Conservation (phyloP, 2,113 vertebrate species). For the Australoheros scitulus region DNA sequence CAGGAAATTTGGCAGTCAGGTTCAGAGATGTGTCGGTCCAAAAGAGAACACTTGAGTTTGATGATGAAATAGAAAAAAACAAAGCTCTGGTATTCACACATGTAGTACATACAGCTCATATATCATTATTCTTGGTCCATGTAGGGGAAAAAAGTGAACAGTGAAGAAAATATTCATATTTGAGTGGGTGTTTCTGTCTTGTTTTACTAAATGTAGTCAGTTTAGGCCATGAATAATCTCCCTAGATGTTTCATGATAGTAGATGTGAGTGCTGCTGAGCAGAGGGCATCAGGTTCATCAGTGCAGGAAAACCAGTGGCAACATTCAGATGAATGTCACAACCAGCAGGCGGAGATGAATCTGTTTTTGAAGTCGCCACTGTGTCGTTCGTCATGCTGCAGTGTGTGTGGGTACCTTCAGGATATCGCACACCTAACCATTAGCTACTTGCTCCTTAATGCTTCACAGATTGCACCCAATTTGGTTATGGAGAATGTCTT, state of each 20-base stretch:
- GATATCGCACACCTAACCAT: conserved; percentile 40
- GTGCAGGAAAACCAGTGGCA: conserved; percentile 51
- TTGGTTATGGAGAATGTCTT: conserved; percentile 36
- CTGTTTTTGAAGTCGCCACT: conserved; percentile 50
- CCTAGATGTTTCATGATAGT: conserved; percentile 43
- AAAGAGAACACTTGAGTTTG: conserved; percentile 8
- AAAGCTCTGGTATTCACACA: conserved; percentile 10
- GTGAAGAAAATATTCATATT: conserved; percentile 30
- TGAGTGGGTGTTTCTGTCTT: conserved; percentile 5
- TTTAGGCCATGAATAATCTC: conserved; percentile 45
- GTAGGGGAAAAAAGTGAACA: neutral
- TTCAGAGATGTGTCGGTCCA: conserved; percentile 41
- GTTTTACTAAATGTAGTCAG: conserved; percentile 28
- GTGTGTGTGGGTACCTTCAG: conserved; percentile 7
- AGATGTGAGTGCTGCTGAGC: conserved; percentile 35
- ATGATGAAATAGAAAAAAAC: neutral
- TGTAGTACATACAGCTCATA: neutral
- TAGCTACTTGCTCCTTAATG: conserved; percentile 34
- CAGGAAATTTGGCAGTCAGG: conserved; percentile 28
- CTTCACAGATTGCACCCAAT: conserved; percentile 43
- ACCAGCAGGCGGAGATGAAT: conserved; percentile 38
- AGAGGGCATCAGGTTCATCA: conserved; percentile 63
- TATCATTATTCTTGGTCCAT: conserved; percentile 14
- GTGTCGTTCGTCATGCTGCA: conserved; percentile 16
- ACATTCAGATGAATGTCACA: conserved; percentile 48